Evolutionary conservation across 2,797 vertebrate genomes (phyloP), one percentile per base, ranked within the genome.

Genomic region (Sebastes steindachneri): DNA sequence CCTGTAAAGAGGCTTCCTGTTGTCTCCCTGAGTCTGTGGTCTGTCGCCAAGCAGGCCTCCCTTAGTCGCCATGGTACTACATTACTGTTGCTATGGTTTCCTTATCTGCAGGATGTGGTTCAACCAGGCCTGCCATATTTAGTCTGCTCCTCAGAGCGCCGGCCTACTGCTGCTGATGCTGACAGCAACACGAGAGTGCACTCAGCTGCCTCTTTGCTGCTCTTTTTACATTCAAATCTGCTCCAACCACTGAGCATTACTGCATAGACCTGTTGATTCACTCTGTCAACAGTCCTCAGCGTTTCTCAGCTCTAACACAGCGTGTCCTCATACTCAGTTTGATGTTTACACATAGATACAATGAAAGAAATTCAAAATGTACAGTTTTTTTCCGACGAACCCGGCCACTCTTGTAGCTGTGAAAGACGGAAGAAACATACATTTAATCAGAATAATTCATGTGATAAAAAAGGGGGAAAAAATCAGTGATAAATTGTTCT

Each of bases 61-160:
- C 88, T 66, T 76, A 57, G 86, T 89, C 91, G 45, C 89, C 86
- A 92, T 93, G 91, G 89, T 63, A 67, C 88, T 90, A 88, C 87
- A 81, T 94, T 86, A 83, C 92, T 77, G 96, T 96, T 96, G 92
- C 96, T 92, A 96, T 96, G 96, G 96, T 95, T 95, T 89, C 94
- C 72, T 84, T 93, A 92, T 93, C 93, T 93, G 77, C 89, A 92
- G 91, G 90, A 93, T 93, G 93, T 93, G 90, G 92, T 93, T 92
- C 72, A 89, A 92, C 90, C 88, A 91, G 84, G 85, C 85, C 86
- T 94, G 92, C 93, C 93, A 94, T 94, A 94, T 94, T 95, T 91
- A 92, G 93, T 93, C 79, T 86, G 71, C 72, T 85, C 71, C 71
- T 83, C 59, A 41, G 67, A 71, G 73, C 28, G 66, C 73, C 62